Evolutionary conservation across 2,797 vertebrate genomes (phyloP), one percentile per base, ranked within the genome.

Genomic region (Arremon aurantiirostris): DNA sequence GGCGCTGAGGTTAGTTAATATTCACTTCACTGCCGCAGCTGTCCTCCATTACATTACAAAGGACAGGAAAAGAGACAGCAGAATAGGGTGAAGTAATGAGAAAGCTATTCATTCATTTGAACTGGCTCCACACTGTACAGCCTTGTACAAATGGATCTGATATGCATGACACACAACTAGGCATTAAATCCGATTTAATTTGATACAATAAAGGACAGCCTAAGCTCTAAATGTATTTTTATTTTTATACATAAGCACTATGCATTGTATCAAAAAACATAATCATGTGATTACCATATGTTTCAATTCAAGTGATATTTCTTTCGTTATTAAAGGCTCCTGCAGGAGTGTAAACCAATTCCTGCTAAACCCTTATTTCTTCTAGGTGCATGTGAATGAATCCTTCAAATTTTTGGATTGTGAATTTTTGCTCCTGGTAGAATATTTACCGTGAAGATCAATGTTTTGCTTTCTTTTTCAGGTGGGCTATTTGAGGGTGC

Each of bases 41-140:
- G 98, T 98, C 98, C 97, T 98, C 98, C 97, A 98, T 98, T 98
- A 98, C 91, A 97, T 97, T 98, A 98, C 97, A 98, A 98, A 98
- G 97, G 97, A 98, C 97, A 97, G 97, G 95, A 97, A 97, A 97
- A 97, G 97, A 98, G 97, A 97, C 97, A 97, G 97, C 95, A 96
- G 96, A 97, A 97, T 95, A 94, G 95, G 92, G 76, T 97, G 97
- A 98, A 98, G 98, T 98, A 98, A 98, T 97, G 97, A 98, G 97
- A 98, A 98, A 96, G 93, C 97, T 95, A 97, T 97, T 98, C 97
- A 97, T 97, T 98, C 94, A 97, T 97, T 96, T 97, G 83, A 96
- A 96, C 92, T 65, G 83, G 76, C 86, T 96, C 82, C 17, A 61
- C 95, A 93, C 79, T 97, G 81, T 90, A 92, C 88, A 95, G 91